A percentile compares a stretch with the other conserved stretches of the same genome.
Conservation (phyloP, 2,888 invertebrate species). For the Aleiodes alternator region DNA sequence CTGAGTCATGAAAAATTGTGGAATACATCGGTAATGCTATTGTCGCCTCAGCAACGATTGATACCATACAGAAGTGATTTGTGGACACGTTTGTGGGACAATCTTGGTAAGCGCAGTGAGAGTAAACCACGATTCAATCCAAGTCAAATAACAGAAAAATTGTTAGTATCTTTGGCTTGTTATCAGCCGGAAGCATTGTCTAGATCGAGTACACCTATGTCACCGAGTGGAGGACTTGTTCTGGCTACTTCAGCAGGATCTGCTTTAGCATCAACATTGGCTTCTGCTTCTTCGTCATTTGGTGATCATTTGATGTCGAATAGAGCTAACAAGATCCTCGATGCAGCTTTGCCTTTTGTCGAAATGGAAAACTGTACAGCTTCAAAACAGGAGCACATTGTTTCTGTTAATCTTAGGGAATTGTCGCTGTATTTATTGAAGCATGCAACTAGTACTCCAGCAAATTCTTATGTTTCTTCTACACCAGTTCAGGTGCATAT, state of each 20-base stretch:
- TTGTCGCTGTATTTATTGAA: conserved; percentile 89
- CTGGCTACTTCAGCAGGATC: conserved; percentile 55
- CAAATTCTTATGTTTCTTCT: conserved; percentile 73
- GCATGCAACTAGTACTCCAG: conserved; percentile 75
- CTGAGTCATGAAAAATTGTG: conserved; percentile 86
- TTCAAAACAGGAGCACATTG: conserved; percentile 91
- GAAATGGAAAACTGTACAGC: conserved; percentile 91
- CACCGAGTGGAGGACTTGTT: conserved; percentile 81
- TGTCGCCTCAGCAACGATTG: conserved; percentile 89
- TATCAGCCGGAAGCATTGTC: conserved; percentile 93
- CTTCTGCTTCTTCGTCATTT: conserved; percentile 64
- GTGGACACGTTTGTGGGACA: conserved; percentile 89
- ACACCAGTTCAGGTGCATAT: conserved; percentile 86
- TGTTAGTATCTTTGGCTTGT: conserved; percentile 87
- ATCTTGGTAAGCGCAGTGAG: conserved; percentile 80
- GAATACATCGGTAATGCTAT: conserved; percentile 88
- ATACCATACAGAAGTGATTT: conserved; percentile 89
- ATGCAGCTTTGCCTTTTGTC: conserved; percentile 82
- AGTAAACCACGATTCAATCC: conserved; percentile 82
- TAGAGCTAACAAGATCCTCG: conserved; percentile 68
- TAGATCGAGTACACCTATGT: conserved; percentile 89
- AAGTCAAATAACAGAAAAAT: conserved; percentile 85
- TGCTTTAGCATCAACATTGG: conserved; percentile 66
- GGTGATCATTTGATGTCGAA: conserved; percentile 68
- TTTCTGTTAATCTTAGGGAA: conserved; percentile 91